Evolutionary conservation across 2,113 vertebrate species (phyloP), one percentile per base, ranked within the genome.

Genomic region (Neolamprologus sp.): DNA sequence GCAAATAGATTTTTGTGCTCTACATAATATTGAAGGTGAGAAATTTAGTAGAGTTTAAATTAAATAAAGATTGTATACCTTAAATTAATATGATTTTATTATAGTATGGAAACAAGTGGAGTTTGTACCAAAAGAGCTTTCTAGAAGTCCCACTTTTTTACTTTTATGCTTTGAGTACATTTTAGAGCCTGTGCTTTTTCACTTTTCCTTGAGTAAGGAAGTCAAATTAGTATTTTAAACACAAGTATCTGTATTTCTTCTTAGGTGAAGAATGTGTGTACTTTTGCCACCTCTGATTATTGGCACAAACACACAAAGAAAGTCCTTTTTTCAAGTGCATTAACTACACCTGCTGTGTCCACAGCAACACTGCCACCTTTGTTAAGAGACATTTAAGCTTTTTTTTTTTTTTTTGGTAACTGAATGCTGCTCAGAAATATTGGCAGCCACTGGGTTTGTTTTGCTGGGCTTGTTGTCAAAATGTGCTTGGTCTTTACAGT

Each of bases 381-480:
- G 47, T 87, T 86, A 63, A 80, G 54, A 86, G 80, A 83, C 33
- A 65, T 87, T 83, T 79, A 81, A 49, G 58, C n/a, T 90, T 82
- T 7, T 87, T 40, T 68, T 14, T 4, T 60, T 83, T 85, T 92
- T 19, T 51, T 45, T 4, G 91, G 55, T 57, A 7, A 60, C 30
- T 71, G 21, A 85, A 81, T 68, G 23, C 80, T 85, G 40, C 84
- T 88, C 81, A 47, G 47, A 89, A 88, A 89, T 88, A 88, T 91
- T 90, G 73, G 63, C 85, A 90, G 88, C 30, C 53, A 13, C 53
- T 28, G 60, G 58, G 37, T 75, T 93, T 92, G 80, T 88, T 89
- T 91, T 89, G 80, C 92, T 84, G 81, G 84, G 84, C 87, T 91
- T 90, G 83, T 91, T 93, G 91, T 90, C 57, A 89, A 87, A 87